Conservation (phyloP, 2,113 vertebrate genomes). For the Origma solitaria region DNA sequence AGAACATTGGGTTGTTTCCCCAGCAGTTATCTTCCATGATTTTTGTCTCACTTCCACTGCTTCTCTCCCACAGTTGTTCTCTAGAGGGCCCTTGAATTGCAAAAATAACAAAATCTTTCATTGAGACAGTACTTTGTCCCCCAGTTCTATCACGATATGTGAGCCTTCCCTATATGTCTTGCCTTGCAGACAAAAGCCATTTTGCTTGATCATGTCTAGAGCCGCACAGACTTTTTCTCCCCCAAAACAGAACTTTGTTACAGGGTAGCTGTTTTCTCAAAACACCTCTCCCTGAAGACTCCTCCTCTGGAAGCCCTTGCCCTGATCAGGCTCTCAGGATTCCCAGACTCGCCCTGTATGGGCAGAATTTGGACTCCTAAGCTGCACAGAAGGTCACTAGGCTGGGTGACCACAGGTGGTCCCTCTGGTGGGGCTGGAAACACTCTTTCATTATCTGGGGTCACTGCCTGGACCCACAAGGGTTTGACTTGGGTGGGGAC, state of each 20-base stretch:
- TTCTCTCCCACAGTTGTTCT: neutral
- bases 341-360: neutral
- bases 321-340: neutral
- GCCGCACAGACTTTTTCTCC: neutral
- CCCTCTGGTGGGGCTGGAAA: neutral
- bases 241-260: neutral
- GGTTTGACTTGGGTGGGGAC: neutral
- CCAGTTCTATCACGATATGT: neutral
- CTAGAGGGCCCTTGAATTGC: neutral
- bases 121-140: neutral
- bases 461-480: neutral
- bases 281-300: neutral
- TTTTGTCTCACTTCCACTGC: neutral
- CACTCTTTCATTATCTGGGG: accelerated
- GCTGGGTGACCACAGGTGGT: accelerated
- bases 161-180: neutral
- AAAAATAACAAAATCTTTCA: neutral
- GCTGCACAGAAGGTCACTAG: accelerated
- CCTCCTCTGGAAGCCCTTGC: neutral
- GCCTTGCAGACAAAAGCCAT: neutral
- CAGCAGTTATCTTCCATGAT: neutral
- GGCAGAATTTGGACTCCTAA: neutral
- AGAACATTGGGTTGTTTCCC: neutral
- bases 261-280: neutral
- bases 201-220: neutral